Percentiles rank a stretch among this genome's conserved stretches.
These are phyloP conservation scores for Oscheius myriophilus DNA, from an alignment of 2,888 invertebrate genomes.

Conservation along the genomic window DNA sequence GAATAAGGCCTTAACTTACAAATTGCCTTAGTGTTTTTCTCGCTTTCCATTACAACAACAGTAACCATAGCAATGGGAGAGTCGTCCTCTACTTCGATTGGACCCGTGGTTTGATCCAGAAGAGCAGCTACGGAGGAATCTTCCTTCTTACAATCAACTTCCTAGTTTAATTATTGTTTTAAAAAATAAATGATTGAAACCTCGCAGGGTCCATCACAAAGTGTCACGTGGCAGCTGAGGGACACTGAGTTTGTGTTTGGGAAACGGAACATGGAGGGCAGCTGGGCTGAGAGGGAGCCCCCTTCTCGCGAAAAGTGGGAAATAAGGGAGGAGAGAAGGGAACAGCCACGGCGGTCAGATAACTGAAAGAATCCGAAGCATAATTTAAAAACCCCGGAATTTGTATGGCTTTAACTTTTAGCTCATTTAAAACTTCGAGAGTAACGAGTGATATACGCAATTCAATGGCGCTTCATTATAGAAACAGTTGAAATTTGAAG, in stretches of 20 bases:
- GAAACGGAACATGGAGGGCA: conserved; percentile 53
- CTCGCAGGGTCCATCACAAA: conserved; percentile 45
- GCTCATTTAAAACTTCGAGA: too few species aligned
- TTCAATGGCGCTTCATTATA: too few species aligned
- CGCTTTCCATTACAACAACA: conserved; percentile 19
- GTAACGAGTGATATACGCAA: too few species aligned
- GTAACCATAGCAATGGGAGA: not conserved
- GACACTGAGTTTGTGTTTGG: conserved; percentile 35
- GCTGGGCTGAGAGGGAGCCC: conserved; percentile 33
- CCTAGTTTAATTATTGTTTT: not conserved
- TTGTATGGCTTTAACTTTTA: too few species aligned
- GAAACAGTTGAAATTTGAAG: too few species aligned
- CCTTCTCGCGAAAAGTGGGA: conserved; percentile 37
- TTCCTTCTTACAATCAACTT: conserved; percentile 17
- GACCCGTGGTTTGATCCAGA: conserved; percentile 36
- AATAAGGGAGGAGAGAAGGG: conserved; percentile 41
- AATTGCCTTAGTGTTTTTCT: not conserved
- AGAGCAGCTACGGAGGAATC: conserved; percentile 33
- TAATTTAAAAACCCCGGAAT: too few species aligned
- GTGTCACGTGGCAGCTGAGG: conserved; percentile 36
- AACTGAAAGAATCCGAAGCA: conserved; percentile 24
- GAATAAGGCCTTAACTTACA: not conserved
- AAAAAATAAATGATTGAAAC: not conserved
- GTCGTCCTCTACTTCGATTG: conserved; percentile 29
- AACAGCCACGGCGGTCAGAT: conserved; percentile 48